These are phyloP conservation scores for Notiomystis cincta DNA, from an alignment of 2,113 vertebrate genomes.

Conservation along the genomic window DNA sequence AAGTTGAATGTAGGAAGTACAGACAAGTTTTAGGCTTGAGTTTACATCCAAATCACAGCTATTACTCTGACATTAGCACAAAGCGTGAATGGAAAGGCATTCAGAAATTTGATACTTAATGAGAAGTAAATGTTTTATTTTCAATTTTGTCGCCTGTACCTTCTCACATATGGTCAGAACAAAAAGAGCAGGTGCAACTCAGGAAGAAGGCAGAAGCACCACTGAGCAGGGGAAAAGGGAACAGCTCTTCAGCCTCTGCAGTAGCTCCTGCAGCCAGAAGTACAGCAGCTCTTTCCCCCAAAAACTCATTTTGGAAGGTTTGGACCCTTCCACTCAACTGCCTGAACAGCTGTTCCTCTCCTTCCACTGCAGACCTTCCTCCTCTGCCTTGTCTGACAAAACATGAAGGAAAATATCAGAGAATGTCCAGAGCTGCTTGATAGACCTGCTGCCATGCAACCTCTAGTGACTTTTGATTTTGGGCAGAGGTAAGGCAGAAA, in stretches of 20 bases:
- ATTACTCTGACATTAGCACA: background rate
- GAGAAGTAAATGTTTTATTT: background rate
- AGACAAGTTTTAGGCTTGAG: background rate
- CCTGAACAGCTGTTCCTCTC: background rate
- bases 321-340: background rate
- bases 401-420: background rate
- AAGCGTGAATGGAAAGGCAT: accelerated
- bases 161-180: background rate
- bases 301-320: background rate
- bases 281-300: accelerated
- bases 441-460: background rate
- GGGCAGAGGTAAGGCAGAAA: background rate
- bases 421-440: background rate
- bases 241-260: background rate
- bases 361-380: background rate
- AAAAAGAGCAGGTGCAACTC: background rate
- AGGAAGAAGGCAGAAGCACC: background rate
- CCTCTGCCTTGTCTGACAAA: background rate
- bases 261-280: background rate
- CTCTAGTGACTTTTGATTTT: background rate
- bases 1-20: background rate
- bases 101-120: background rate
- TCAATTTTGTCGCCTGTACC: background rate
- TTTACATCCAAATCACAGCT: background rate
- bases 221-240: background rate